Percentiles rank a stretch among this genome's conserved stretches.
These are phyloP conservation scores for Drosophila orena DNA, from an alignment of 1,140 invertebrate genomes.

Conservation along the genomic window DNA sequence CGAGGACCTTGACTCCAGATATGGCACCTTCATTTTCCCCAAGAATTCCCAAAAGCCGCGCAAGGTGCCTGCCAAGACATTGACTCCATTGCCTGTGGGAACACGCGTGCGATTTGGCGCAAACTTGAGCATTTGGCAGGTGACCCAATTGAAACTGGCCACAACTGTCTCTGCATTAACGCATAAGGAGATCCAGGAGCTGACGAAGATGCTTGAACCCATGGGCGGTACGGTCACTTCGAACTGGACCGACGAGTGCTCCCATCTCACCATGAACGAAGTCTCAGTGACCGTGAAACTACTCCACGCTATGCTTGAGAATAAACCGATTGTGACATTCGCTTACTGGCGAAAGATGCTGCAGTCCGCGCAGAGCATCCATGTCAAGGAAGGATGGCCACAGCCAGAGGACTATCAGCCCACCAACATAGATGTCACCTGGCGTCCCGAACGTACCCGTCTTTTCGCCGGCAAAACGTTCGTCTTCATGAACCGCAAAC, in stretches of 20 bases:
- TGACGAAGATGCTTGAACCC: conserved; percentile 79
- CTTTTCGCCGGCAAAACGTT: conserved; percentile 88
- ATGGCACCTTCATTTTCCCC: conserved; percentile 86
- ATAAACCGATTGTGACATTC: conserved; percentile 87
- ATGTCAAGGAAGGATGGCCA: conserved; percentile 83
- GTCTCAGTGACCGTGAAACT: conserved; percentile 90
- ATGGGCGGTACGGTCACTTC: conserved; percentile 76
- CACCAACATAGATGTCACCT: conserved; percentile 86
- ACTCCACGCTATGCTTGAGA: conserved; percentile 88
- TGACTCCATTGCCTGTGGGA: conserved; percentile 74
- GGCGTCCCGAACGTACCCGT: conserved; percentile 85
- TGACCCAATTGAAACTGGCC: conserved; percentile 77
- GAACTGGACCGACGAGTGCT: conserved; percentile 85
- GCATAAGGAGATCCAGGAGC: conserved; percentile 74
- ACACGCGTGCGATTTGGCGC: conserved; percentile 86
- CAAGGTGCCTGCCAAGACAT: conserved; percentile 33
- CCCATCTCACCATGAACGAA: conserved; percentile 88
- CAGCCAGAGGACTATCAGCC: conserved; percentile 85
- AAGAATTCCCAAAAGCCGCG: conserved; percentile 42
- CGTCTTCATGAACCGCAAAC: conserved; percentile 87
- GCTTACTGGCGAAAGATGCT: conserved; percentile 87
- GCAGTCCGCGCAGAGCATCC: conserved; percentile 82
- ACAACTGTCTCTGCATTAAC: conserved; percentile 86
- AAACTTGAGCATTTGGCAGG: conserved; percentile 85
- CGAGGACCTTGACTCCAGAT: conserved; percentile 86